Evolutionary conservation across 2,888 invertebrate genomes (phyloP).

Genomic region (Prenolepis imparis): DNA sequence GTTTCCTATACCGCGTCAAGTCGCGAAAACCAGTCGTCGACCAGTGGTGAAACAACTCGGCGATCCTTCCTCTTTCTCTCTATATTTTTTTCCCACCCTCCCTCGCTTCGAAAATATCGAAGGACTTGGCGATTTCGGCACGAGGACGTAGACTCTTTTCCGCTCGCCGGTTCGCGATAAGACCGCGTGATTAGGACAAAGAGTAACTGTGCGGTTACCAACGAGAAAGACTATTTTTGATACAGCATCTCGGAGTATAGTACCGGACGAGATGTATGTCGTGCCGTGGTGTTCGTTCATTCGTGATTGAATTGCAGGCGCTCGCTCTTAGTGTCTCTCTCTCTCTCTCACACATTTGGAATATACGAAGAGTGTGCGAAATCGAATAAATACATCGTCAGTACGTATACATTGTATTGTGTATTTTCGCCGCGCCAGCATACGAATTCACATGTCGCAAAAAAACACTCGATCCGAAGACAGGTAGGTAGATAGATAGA

Average conservation of each 20-base stretch:
- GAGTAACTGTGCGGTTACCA: slow-evolving; percentile 3
- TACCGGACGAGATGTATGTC: slow-evolving; percentile 4
- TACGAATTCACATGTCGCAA: background rate
- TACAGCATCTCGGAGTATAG: too few relatives aligned
- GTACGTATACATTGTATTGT: background rate
- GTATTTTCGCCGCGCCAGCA: slow-evolving; percentile 28
- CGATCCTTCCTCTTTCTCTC: too few relatives aligned
- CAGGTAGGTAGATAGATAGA: background rate
- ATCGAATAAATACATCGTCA: slow-evolving; percentile 23
- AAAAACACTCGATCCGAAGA: background rate
- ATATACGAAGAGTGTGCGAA: slow-evolving; percentile 24
- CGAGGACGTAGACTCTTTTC: slow-evolving; percentile 27
- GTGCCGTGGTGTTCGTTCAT: background rate
- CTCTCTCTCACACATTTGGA: background rate
- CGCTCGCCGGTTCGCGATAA: slow-evolving; percentile 36
- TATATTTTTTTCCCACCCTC: background rate
- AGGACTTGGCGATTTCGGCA: background rate
- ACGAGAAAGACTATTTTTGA: slow-evolving; percentile 32
- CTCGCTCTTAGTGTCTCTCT: background rate
- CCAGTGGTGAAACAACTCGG: background rate
- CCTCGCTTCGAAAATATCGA: background rate
- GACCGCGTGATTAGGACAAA: slow-evolving; percentile 25
- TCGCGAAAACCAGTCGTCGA: slow-evolving; percentile 1
- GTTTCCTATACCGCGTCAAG: background rate
- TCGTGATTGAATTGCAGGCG: slow-evolving; percentile 8